Evolutionary conservation across 2,113 vertebrate genomes (phyloP), one percentile per base, ranked within the genome.

Genomic region (Anas platyrhynchos): DNA sequence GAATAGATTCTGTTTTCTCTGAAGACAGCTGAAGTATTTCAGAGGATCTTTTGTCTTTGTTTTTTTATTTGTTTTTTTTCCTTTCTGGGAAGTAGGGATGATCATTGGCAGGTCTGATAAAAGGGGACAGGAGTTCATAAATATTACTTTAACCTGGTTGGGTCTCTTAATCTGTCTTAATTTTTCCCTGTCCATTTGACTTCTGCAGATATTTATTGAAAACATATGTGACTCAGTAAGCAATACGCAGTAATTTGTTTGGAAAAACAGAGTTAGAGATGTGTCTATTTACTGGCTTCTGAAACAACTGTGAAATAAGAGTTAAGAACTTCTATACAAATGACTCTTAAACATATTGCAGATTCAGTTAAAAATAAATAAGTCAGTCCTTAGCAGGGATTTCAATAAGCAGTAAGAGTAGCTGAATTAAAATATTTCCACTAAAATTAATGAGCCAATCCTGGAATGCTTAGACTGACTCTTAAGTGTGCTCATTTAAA

Each of bases 321-420:
- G 67, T 88, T 66, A 38, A 73, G 54, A 95, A 96, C 43, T 80
- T 97, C 78, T 76, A 38, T 43, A 80, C 43, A 91, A 89, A 88
- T 77, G 77, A 84, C 74, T 93, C 44, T 80, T 89, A 96, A 92
- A 94, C 88, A 94, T 55, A 84, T 91, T 77, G 89, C 73, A 83
- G 83, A 91, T 91, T 94, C 85, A 71, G 86, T 83, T 91, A 91
- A 81, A 96, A 97, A 94, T 96, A 96, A 74, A 67, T 96, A 95
- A 94, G 72, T 48, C 58, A 68, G n/a, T 74, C 88, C 93, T 93
- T 77, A 92, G 94, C 61, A 50, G 8, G n/a, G 88, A 48, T 84
- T 96, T 78, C 92, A 95, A 75, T 46, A 75, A 92, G 74, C 86
- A 87, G 41, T 88, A 66, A 93, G 93, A 85, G 68, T 56, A 79